Evolutionary conservation across 2,113 vertebrate species (phyloP).

Genomic region (Gracilinanus agilis): DNA sequence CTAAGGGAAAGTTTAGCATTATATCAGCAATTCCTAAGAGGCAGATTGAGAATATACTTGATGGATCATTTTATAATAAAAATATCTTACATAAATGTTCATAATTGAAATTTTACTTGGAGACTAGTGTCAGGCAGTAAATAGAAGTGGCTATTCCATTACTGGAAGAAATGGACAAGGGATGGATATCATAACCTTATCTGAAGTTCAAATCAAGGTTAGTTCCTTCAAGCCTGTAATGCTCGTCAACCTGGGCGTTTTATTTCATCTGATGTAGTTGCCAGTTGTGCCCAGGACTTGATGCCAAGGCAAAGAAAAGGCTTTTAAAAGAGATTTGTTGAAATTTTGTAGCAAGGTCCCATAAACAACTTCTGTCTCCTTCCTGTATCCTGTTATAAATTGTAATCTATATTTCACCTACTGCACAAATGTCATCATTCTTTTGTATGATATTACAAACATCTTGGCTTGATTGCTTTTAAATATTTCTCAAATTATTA

Average conservation of each 20-base stretch:
- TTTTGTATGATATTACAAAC: slow-evolving; percentile 77
- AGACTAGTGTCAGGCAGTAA: slow-evolving; percentile 58
- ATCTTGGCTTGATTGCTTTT: slow-evolving; percentile 81
- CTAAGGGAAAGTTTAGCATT: neutral
- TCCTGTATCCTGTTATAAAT: slow-evolving; percentile 88
- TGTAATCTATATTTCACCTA: slow-evolving; percentile 83
- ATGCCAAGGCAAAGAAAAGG: slow-evolving; percentile 84
- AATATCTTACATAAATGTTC: slow-evolving; percentile 74
- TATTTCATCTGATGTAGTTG: slow-evolving; percentile 72
- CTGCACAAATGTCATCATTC: slow-evolving; percentile 81
- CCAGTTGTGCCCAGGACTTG: slow-evolving; percentile 74
- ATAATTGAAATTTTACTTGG: slow-evolving; percentile 72
- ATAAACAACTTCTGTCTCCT: slow-evolving; percentile 85
- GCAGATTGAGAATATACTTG: neutral
- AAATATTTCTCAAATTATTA: slow-evolving; percentile 78
- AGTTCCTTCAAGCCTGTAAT: slow-evolving; percentile 69
- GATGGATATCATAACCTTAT: slow-evolving; percentile 58
- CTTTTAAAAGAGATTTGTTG: slow-evolving; percentile 82
- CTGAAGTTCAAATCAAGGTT: slow-evolving; percentile 75
- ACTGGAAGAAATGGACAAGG: slow-evolving; percentile 61
- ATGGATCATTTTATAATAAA: slow-evolving; percentile 40
- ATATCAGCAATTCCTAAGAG: neutral
- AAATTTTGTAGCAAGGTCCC: slow-evolving; percentile 80
- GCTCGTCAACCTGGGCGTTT: slow-evolving; percentile 76
- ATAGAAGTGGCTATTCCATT: slow-evolving; percentile 57